A percentile compares a stretch with the other conserved stretches of the same genome.
Conservation (phyloP, 2,888 invertebrate genomes). For the Smittia sp. region DNA sequence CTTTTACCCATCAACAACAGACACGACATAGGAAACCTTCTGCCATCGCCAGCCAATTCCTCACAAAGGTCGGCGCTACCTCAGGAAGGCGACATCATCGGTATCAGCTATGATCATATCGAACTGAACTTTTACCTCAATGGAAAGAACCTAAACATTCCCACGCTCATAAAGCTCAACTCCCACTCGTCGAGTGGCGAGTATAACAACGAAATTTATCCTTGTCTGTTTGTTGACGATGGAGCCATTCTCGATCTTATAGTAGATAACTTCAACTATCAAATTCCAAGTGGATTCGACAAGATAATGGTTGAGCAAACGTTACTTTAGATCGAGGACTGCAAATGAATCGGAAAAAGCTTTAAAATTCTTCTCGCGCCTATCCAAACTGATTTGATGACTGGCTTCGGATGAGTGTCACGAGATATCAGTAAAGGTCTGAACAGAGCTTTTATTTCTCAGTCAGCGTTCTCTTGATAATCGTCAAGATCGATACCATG, state of each 20-base stretch:
- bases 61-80: slow-evolving; percentile 59
- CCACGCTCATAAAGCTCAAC: slow-evolving; percentile 58
- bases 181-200: background rate
- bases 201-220: slow-evolving; percentile 39
- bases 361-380: too few relatives aligned
- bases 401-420: too few relatives aligned
- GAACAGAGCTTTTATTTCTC: too few relatives aligned
- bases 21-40: slow-evolving; percentile 7
- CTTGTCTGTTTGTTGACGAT: slow-evolving; percentile 79
- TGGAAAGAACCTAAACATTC: slow-evolving; percentile 80
- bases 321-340: slow-evolving; percentile 67
- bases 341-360: slow-evolving; percentile 42
- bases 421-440: too few relatives aligned
- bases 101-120: slow-evolving; percentile 93
- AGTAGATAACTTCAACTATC: slow-evolving; percentile 82
- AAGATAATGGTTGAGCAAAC: slow-evolving; percentile 97
- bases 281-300: slow-evolving; percentile 84
- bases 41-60: slow-evolving; percentile 51
- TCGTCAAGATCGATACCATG: too few relatives aligned
- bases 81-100: slow-evolving; percentile 91
- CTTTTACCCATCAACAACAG: slow-evolving; percentile 18
- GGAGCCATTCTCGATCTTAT: slow-evolving; percentile 96
- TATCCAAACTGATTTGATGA: too few relatives aligned
- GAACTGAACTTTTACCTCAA: slow-evolving; percentile 93
- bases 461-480: too few relatives aligned